A percentile compares a stretch with the other conserved stretches of the same genome.
These are phyloP conservation scores for Drosophila parvula DNA, from an alignment of 1,140 invertebrate genomes.

Conservation along the genomic window DNA sequence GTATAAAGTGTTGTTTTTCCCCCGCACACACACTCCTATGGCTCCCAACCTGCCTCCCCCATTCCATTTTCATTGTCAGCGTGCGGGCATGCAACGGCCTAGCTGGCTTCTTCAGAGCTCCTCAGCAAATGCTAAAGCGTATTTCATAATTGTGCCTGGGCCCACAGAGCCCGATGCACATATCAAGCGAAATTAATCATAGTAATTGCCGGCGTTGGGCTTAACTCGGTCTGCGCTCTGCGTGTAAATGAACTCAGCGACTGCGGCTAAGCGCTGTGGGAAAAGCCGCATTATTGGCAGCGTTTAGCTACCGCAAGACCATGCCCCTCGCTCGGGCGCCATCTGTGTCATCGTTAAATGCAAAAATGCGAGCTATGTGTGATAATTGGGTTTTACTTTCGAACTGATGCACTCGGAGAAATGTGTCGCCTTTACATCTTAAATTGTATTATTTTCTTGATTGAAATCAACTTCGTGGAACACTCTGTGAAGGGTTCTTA, in stretches of 20 bases:
- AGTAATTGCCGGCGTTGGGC: constrained; percentile 55
- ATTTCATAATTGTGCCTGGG: constrained; percentile 74
- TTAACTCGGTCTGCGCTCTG: constrained; percentile 52
- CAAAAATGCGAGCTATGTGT: constrained; percentile 65
- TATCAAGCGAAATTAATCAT: constrained; percentile 72
- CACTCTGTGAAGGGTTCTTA: not conserved
- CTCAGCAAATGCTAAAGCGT: constrained; percentile 70
- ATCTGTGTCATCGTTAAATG: constrained; percentile 75
- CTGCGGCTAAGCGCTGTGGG: constrained; percentile 54
- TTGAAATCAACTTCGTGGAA: not conserved
- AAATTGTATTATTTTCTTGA: not conserved
- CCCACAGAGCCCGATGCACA: constrained; percentile 38
- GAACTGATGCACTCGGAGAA: constrained; percentile 32
- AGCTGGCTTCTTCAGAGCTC: constrained; percentile 43
- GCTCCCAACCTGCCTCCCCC: not conserved
- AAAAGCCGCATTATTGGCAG: constrained; percentile 73
- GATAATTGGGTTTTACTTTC: constrained; percentile 67
- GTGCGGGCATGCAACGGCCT: constrained; percentile 76
- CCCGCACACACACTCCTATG: not conserved
- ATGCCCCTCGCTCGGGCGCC: constrained; percentile 48
- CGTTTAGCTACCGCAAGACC: constrained; percentile 22
- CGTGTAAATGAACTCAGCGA: constrained; percentile 76
- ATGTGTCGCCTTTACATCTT: not conserved
- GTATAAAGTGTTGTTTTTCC: constrained; percentile 61
- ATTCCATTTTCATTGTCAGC: constrained; percentile 72